phyloP scores from a whole-genome alignment of 2,797 vertebrate species.

The Kryptopterus vitreolus region DNA sequence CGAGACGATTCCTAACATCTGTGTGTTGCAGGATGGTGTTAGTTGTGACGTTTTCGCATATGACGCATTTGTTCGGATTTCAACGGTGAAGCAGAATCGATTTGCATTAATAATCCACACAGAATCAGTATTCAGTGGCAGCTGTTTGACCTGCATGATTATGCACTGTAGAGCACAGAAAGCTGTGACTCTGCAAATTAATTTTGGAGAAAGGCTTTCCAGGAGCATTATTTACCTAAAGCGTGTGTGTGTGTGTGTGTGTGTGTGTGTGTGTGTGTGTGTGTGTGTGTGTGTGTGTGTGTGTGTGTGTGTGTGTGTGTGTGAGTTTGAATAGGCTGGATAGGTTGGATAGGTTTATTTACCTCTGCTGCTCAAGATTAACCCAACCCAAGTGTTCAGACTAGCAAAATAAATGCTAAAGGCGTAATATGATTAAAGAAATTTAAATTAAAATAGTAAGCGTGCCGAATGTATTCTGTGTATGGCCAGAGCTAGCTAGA shows the following conservation, averaged over 20 bases:
- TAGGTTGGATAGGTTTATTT: constrained; percentile 24
- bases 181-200: constrained; percentile 60
- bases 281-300: background rate
- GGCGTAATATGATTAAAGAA: constrained; percentile 45
- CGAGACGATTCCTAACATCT: background rate
- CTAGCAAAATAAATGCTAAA: constrained; percentile 79
- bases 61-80: background rate
- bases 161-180: constrained; percentile 23
- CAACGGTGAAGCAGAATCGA: background rate
- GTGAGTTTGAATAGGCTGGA: background rate
- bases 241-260: constrained; percentile 44
- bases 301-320: background rate
- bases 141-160: constrained; percentile 70
- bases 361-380: constrained; percentile 67
- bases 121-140: background rate
- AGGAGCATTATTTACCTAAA: constrained; percentile 63
- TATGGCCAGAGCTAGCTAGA: background rate
- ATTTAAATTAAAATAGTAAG: background rate
- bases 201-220: constrained; percentile 73
- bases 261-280: constrained; percentile 10
- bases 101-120: background rate
- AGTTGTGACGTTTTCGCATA: background rate
- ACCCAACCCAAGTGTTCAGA: constrained; percentile 73
- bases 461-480: background rate
- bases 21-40: background rate